Evolutionary conservation across 2,797 vertebrate species (phyloP).

Genomic region (Acanthurus tractus): DNA sequence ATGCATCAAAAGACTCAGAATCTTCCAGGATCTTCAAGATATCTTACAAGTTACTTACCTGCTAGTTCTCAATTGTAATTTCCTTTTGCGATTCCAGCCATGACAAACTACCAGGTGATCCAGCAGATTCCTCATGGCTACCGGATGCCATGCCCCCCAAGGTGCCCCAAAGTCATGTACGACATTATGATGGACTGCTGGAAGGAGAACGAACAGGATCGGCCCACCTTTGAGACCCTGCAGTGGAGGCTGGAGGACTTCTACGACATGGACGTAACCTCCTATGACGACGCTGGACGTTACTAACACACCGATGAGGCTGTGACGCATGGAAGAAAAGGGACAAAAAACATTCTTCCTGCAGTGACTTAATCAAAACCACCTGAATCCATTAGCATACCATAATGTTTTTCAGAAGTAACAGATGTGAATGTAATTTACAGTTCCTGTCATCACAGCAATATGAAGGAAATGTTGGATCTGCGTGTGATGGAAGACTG

Average conservation of each 20-base stretch:
- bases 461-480: constrained; percentile 27
- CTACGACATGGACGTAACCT: constrained; percentile 80
- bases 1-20: not conserved
- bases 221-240: constrained; percentile 92
- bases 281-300: constrained; percentile 72
- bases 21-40: not conserved
- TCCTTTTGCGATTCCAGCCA: constrained; percentile 76
- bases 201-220: constrained; percentile 71
- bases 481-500: not conserved
- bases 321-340: not conserved
- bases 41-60: not conserved
- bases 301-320: constrained; percentile 50
- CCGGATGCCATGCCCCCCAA: constrained; percentile 86
- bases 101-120: constrained; percentile 89
- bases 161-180: constrained; percentile 86
- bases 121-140: constrained; percentile 87
- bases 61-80: no score
- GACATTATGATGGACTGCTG: constrained; percentile 92
- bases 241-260: constrained; percentile 88
- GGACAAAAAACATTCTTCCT: not conserved
- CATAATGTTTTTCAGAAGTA: not conserved
- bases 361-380: not conserved
- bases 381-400: not conserved
- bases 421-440: constrained; percentile 5
- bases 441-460: not conserved